These are phyloP conservation scores for Cetonia aurata DNA, from an alignment of 2,888 invertebrate genomes.

Conservation along the genomic window DNA sequence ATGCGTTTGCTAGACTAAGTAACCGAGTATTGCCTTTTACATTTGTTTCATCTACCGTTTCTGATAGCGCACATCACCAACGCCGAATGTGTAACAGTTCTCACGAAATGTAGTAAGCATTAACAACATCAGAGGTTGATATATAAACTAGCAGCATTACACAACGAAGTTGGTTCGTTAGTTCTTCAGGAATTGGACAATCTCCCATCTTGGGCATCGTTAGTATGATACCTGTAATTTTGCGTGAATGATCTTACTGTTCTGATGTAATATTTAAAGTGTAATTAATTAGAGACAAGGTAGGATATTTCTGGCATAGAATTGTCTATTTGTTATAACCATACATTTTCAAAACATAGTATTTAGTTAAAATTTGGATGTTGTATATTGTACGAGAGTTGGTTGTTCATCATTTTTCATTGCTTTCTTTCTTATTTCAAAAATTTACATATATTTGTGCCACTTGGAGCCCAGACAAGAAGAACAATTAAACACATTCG, in stretches of 20 bases:
- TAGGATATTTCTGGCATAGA: too few relatives aligned
- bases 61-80: constrained; percentile 7
- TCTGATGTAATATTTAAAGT: not conserved
- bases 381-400: too few relatives aligned
- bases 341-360: too few relatives aligned
- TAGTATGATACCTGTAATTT: too few relatives aligned
- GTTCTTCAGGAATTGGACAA: constrained; percentile 30
- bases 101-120: constrained; percentile 42
- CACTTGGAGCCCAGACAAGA: too few relatives aligned
- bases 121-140: constrained; percentile 12
- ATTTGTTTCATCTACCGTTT: not conserved
- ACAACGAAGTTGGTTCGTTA: constrained; percentile 3
- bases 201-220: constrained; percentile 8
- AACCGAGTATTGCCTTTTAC: not conserved
- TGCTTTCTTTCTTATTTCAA: too few relatives aligned
- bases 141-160: constrained; percentile 17
- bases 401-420: too few relatives aligned
- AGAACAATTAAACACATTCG: too few relatives aligned
- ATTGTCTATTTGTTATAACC: too few relatives aligned
- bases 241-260: not conserved
- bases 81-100: constrained; percentile 44
- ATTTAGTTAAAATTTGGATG: too few relatives aligned
- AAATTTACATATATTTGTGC: too few relatives aligned
- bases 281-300: too few relatives aligned
- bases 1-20: not conserved